Percentiles rank a stretch among this genome's conserved stretches.
Evolutionary conservation across 2,797 vertebrate genomes (phyloP).

Genomic region (Ispidina lecontei): DNA sequence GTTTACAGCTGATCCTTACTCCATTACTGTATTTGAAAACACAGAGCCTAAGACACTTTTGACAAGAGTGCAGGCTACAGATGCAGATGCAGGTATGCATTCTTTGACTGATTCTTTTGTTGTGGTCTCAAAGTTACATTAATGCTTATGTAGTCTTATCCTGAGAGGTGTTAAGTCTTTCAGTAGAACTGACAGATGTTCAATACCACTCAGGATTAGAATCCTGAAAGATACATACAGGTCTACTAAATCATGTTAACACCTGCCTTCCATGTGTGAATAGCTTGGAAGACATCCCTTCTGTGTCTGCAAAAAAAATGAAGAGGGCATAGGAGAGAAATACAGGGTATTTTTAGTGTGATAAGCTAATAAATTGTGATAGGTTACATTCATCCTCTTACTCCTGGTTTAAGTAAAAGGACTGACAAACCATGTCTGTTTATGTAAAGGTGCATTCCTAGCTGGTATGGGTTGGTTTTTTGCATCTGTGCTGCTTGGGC

Average conservation of each 20-base stretch:
- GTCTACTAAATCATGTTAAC: background rate
- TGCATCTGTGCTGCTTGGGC: background rate
- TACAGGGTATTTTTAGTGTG: background rate
- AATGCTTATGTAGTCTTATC: background rate
- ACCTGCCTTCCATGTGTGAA: background rate
- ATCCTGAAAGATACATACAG: background rate
- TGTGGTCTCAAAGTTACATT: background rate
- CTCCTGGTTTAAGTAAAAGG: background rate
- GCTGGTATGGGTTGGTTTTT: background rate
- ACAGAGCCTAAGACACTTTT: constrained; percentile 90
- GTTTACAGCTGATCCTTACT: constrained; percentile 87
- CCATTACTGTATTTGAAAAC: constrained; percentile 94
- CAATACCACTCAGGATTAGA: background rate
- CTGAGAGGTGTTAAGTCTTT: constrained; percentile 2
- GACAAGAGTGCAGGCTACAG: constrained; percentile 89
- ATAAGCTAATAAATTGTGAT: background rate
- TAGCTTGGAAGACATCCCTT: background rate
- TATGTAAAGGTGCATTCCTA: background rate
- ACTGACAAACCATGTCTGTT: background rate
- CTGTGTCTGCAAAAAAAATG: background rate
- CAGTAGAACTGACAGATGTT: background rate
- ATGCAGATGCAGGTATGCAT: constrained; percentile 87
- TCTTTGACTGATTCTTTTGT: background rate
- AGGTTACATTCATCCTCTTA: background rate
- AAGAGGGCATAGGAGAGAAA: background rate